These are phyloP conservation scores for Bubo scandiacus DNA, from an alignment of 2,113 vertebrate genomes.

Conservation along the genomic window DNA sequence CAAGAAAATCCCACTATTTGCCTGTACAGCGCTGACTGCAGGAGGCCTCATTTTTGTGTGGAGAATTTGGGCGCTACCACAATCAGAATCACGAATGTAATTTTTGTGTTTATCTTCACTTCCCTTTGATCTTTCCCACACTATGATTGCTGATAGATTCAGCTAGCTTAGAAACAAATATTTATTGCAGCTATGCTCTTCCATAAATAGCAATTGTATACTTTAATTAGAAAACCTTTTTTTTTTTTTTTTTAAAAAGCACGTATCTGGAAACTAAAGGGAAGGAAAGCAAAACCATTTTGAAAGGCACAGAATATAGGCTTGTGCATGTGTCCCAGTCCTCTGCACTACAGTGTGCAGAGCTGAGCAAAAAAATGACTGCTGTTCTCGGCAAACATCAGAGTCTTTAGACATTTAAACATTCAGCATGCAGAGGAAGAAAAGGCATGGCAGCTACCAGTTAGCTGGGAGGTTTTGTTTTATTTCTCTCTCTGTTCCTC, in stretches of 20 bases:
- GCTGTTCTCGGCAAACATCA: background rate
- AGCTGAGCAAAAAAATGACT: conserved; percentile 2
- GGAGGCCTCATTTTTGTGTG: background rate
- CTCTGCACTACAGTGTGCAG: background rate
- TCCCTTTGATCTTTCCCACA: conserved; percentile 32
- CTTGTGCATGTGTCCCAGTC: background rate
- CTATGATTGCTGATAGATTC: conserved; percentile 12
- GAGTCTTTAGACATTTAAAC: conserved; percentile 6
- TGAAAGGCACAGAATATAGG: background rate
- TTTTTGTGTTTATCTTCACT: background rate
- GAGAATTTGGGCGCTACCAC: background rate
- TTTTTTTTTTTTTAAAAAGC: background rate
- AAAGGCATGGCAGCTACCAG: background rate
- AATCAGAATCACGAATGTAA: background rate
- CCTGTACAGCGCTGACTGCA: background rate
- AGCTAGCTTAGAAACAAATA: background rate
- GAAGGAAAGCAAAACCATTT: background rate
- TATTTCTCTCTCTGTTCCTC: conserved; percentile 17
- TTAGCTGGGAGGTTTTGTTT: conserved; percentile 31
- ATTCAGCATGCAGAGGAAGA: background rate
- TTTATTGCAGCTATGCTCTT: background rate
- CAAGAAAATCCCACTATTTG: background rate
- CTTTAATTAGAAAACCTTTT: background rate
- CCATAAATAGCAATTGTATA: background rate
- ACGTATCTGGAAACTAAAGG: background rate